These are phyloP conservation scores for Pseudomyrmex concolor DNA, from an alignment of 1,140 invertebrate genomes.

Conservation along the genomic window DNA sequence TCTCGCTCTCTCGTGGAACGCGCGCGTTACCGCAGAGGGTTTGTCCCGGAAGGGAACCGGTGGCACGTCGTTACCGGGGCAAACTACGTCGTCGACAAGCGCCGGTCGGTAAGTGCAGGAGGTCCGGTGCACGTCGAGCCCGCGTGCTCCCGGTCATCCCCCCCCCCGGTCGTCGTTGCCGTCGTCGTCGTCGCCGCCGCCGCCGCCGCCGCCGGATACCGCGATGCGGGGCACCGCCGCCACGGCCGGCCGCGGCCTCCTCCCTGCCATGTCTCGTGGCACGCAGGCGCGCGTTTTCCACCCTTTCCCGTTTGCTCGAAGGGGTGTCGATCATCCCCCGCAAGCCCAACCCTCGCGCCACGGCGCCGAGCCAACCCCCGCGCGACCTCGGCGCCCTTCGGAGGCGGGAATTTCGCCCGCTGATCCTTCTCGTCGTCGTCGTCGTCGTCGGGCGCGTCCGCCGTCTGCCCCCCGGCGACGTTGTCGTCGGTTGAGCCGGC, in stretches of 20 bases:
- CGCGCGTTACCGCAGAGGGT: conserved; percentile 72
- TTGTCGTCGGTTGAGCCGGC: conserved; percentile 30
- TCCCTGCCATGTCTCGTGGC: conserved; percentile 14
- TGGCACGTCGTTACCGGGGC: conserved; percentile 75
- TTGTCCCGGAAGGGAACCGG: conserved; percentile 74
- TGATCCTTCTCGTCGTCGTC: background rate
- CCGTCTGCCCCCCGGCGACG: conserved; percentile 36
- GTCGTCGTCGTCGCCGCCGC: background rate
- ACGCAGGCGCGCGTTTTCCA: conserved; percentile 64
- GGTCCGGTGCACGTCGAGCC: conserved; percentile 67
- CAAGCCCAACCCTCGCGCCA: conserved; percentile 49
- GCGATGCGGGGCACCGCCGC: conserved; percentile 31
- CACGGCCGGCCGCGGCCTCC: background rate
- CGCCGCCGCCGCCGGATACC: conserved; percentile 26
- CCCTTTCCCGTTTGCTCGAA: conserved; percentile 32
- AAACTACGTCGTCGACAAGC: conserved; percentile 73
- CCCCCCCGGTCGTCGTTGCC: conserved; percentile 22
- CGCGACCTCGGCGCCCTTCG: conserved; percentile 11
- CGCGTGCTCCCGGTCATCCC: conserved; percentile 53
- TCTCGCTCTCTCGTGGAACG: conserved; percentile 41
- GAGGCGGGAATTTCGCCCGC: conserved; percentile 42
- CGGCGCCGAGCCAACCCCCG: conserved; percentile 50
- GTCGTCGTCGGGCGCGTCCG: conserved; percentile 29
- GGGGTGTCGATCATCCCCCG: conserved; percentile 56
- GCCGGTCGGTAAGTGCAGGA: conserved; percentile 74